Evolutionary conservation across 2,113 vertebrate species (phyloP).

Genomic region (Myrmecophaga tridactyla): DNA sequence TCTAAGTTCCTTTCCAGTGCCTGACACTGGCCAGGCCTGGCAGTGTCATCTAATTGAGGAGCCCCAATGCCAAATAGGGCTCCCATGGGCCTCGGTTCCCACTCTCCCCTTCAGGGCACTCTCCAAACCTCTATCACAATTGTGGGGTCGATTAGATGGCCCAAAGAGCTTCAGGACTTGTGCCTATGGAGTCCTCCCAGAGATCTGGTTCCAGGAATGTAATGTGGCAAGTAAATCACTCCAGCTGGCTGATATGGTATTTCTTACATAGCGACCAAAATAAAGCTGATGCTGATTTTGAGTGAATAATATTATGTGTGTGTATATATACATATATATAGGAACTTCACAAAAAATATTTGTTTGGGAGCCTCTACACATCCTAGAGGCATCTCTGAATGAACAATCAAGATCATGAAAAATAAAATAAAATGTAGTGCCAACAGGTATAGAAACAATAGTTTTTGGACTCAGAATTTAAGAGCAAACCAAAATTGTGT

Average conservation of each 20-base stretch:
- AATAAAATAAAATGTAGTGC: conserved; percentile 41
- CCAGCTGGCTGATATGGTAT: background rate
- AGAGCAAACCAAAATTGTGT: conserved; percentile 37
- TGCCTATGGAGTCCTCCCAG: background rate
- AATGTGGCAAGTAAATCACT: conserved; percentile 1
- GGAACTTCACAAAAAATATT: background rate
- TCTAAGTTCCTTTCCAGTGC: background rate
- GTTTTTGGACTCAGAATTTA: conserved; percentile 28
- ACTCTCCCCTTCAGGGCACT: background rate
- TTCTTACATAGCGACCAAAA: conserved; percentile 1
- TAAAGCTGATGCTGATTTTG: background rate
- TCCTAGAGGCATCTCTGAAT: background rate
- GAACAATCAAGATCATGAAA: background rate
- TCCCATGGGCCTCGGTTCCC: background rate
- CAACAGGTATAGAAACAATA: background rate
- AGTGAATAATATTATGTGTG: background rate
- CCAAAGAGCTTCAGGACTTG: conserved; percentile 11
- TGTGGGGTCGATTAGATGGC: background rate
- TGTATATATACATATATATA: background rate
- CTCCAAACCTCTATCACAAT: background rate
- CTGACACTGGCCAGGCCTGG: background rate
- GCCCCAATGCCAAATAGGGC: background rate
- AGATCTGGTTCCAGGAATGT: background rate
- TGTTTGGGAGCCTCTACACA: background rate
- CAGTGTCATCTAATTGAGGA: background rate